These are phyloP conservation scores for Galagoides demidoff DNA, from an alignment of 2,797 vertebrate genomes.

Conservation along the genomic window DNA sequence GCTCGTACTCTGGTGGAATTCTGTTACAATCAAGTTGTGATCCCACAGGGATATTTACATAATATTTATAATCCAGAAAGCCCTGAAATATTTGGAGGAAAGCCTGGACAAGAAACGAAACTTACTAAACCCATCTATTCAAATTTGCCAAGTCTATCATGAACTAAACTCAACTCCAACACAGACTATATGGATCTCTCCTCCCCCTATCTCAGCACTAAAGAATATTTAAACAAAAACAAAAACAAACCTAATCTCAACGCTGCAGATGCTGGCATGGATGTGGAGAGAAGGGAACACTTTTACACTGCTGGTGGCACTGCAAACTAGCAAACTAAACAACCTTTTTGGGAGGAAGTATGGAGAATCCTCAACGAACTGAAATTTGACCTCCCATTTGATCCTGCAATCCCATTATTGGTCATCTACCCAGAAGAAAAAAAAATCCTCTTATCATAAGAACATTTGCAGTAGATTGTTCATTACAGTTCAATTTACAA, in stretches of 20 bases:
- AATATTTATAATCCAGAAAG: not conserved
- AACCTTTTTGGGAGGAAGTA: too few species aligned
- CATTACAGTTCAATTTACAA: too few species aligned
- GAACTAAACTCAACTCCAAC: not conserved
- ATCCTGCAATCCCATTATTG: too few species aligned
- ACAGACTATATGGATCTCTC: not conserved
- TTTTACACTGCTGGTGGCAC: too few species aligned
- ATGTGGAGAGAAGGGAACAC: too few species aligned
- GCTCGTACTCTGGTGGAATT: not conserved
- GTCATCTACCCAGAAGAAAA: too few species aligned
- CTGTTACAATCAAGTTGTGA: not conserved
- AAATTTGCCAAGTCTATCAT: not conserved
- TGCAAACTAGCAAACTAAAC: too few species aligned
- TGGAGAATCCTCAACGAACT: too few species aligned
- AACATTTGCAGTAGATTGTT: too few species aligned
- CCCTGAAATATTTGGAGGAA: conserved; percentile 13
- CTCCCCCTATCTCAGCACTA: not conserved
- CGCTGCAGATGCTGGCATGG: too few species aligned
- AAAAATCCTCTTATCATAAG: too few species aligned
- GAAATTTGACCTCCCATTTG: too few species aligned
- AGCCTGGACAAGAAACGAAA: not conserved
- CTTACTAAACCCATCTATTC: not conserved
- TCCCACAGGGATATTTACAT: not conserved
- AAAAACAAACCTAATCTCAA: not conserved
- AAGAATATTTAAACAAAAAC: not conserved